These are phyloP conservation scores for Epinotia ramella DNA, from an alignment of 2,888 invertebrate species.

Conservation along the genomic window DNA sequence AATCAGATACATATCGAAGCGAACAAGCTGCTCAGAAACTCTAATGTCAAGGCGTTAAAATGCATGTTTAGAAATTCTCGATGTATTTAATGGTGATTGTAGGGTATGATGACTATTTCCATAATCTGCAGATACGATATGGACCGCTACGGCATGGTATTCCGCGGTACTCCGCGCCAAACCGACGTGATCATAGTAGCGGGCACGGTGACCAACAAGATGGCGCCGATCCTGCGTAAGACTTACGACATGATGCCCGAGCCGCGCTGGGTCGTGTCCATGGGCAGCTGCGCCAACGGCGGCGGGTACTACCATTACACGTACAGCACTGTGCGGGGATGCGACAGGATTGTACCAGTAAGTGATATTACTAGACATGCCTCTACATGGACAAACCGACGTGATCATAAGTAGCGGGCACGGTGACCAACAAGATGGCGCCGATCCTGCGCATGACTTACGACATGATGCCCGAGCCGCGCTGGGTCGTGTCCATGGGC, in stretches of 20 bases:
- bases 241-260: slow-evolving; percentile 99
- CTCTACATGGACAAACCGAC: slow-evolving; percentile 93
- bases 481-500: slow-evolving; percentile 99
- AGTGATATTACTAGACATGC: slow-evolving; percentile 35
- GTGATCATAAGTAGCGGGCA: slow-evolving; percentile 99
- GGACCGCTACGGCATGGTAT: slow-evolving; percentile 98
- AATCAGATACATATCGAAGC: too few species aligned
- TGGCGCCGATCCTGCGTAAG: slow-evolving; percentile 98
- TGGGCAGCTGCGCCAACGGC: slow-evolving; percentile 99
- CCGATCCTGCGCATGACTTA: slow-evolving; percentile 97
- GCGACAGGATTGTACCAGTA: slow-evolving; percentile 76
- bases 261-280: slow-evolving; percentile 98
- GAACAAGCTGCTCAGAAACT: too few species aligned
- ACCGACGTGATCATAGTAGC: slow-evolving; percentile 99
- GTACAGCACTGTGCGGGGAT: slow-evolving; percentile 94
- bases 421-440: slow-evolving; percentile 99
- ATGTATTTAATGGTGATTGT: too few species aligned
- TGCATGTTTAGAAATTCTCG: too few species aligned
- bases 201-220: slow-evolving; percentile 99
- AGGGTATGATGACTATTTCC: background rate
- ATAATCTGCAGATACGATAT: slow-evolving; percentile 91
- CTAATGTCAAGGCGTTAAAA: too few species aligned
- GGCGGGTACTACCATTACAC: slow-evolving; percentile 99
- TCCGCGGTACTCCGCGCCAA: slow-evolving; percentile 98
- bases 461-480: slow-evolving; percentile 98